Percentiles rank a stretch among this genome's conserved stretches.
These are phyloP conservation scores for Penaeus chinensis DNA, from an alignment of 1,140 invertebrate species.

Conservation along the genomic window DNA sequence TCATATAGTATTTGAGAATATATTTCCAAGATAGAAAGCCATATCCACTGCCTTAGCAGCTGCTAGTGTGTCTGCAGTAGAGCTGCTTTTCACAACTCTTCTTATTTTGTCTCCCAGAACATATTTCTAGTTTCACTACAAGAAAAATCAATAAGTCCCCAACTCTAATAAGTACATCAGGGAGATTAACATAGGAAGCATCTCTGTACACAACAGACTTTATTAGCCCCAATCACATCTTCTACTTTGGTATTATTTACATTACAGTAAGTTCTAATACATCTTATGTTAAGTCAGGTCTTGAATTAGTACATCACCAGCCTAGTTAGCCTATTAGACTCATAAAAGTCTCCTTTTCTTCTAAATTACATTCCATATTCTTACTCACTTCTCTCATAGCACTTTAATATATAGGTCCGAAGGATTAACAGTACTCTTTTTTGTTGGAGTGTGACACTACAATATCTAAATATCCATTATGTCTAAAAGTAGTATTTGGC, in stretches of 20 bases:
- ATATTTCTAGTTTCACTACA: background rate
- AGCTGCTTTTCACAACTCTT: slow-evolving; percentile 12
- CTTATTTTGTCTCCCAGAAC: slow-evolving; percentile 7
- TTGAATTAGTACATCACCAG: background rate
- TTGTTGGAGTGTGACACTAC: background rate
- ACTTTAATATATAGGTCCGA: background rate
- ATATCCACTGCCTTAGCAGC: background rate
- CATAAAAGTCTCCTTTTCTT: slow-evolving; percentile 4
- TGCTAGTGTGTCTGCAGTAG: slow-evolving; percentile 8
- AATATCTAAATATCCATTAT: background rate
- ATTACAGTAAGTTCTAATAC: slow-evolving; percentile 3
- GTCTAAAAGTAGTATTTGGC: background rate
- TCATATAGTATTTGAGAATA: background rate
- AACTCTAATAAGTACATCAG: background rate
- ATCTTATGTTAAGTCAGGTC: background rate
- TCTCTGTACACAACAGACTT: slow-evolving; percentile 39
- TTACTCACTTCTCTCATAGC: background rate
- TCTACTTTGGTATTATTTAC: slow-evolving; percentile 5
- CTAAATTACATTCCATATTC: slow-evolving; percentile 2
- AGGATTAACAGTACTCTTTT: background rate
- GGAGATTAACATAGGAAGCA: slow-evolving; percentile 8
- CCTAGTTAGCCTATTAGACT: background rate
- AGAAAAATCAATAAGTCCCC: background rate
- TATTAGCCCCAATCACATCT: background rate
- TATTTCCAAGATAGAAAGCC: slow-evolving; percentile 8